Evolutionary conservation across 2,888 invertebrate species (phyloP), one percentile per base, ranked within the genome.

Genomic region (Tiliacea aurago): DNA sequence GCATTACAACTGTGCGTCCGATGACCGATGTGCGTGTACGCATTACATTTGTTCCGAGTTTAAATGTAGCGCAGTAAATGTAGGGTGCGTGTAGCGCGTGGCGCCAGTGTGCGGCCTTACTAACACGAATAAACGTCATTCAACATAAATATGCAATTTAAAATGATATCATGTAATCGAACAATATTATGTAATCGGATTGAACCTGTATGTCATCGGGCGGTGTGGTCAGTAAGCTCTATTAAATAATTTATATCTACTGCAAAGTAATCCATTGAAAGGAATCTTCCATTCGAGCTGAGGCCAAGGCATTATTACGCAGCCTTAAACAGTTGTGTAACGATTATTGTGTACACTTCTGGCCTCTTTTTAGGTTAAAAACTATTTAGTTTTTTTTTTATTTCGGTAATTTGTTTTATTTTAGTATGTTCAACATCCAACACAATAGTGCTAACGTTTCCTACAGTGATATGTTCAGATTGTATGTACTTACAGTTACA

Each of bases 211-310:
- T 73, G 70, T 74, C 84, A 76, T 59, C 68, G 58, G 72, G 71
- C 70, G 47, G 80, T 76, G 77, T 81, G 80, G 70, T 84, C 80
- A 78, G 80, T 64, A 74, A n/a, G 64, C 74, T 85, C 83, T 79
- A 86, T 89, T 89, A 89, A 86, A 88, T 89, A 88, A 89, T 87
- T 80, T 85, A 86, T 82, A 64, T 51, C 51, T 64, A 81, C 83
- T 85, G 75, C 78, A 85, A 70, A 85, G 81, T 86, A 83, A 88
- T 83, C 78, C 82, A 75, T 76, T 76, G 83, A 81, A 87, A 85
- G 92, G 90, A 91, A 92, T 91, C 86, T 92, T 93, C 92, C 91
- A 88, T 85, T 89, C 80, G 80, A 81, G 78, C 78, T 78, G 81
- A 78, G 78, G 83, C 83, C 84, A 87, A 83, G 86, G 86, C 71